Conservation (phyloP, 2,113 vertebrate species). For the Oryzias celebensis region DNA sequence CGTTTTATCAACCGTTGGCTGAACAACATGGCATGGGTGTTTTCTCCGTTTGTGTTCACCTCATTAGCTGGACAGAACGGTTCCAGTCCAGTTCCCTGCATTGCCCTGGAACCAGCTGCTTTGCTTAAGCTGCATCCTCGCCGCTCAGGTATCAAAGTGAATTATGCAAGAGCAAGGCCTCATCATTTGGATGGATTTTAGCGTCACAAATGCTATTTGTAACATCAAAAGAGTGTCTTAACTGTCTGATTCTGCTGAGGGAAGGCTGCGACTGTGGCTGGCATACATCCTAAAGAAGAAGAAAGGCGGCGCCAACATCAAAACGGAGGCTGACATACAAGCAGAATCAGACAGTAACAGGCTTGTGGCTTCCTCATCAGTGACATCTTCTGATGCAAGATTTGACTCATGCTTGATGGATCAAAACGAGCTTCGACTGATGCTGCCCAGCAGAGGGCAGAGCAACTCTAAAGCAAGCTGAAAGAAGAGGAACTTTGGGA, state of each 20-base stretch:
- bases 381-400: neutral
- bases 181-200: slow-evolving; percentile 31
- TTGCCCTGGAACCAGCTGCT: slow-evolving; percentile 24
- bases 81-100: slow-evolving; percentile 6
- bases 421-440: slow-evolving; percentile 1
- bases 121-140: neutral
- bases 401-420: slow-evolving; percentile 1
- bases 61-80: slow-evolving; percentile 8
- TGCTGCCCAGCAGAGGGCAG: slow-evolving; percentile 1
- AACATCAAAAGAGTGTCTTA: slow-evolving; percentile 46
- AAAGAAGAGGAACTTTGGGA: neutral
- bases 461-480: neutral
- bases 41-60: neutral
- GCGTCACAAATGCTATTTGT: slow-evolving; percentile 44
- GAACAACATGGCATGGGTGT: neutral
- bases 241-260: slow-evolving; percentile 17
- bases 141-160: slow-evolving; percentile 35
- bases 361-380: neutral
- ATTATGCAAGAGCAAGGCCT: slow-evolving; percentile 30
- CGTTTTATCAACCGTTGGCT: neutral
- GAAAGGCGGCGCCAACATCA: neutral
- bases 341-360: slow-evolving; percentile 8
- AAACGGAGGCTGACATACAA: slow-evolving; percentile 14
- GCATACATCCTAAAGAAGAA: slow-evolving; percentile 29
- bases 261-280: slow-evolving; percentile 26